Percentiles rank a stretch among this genome's conserved stretches.
phyloP scores from a whole-genome alignment of 2,113 vertebrate genomes.

The Apaloderma vittatum region DNA sequence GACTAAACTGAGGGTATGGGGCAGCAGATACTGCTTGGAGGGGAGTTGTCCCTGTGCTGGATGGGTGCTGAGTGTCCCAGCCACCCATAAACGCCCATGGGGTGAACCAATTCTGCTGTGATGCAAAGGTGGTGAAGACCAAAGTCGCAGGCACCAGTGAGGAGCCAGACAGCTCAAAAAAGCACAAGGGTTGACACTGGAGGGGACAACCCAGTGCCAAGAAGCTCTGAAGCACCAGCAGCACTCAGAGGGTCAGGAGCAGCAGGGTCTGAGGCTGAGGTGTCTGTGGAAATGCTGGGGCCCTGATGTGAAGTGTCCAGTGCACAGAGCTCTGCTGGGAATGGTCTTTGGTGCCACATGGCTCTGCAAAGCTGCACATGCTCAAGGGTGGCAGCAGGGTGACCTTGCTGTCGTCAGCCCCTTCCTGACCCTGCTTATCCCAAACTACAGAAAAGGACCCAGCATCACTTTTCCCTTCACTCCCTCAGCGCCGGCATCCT shows the following conservation, averaged over 20 bases:
- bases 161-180: background rate
- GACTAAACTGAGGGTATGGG: background rate
- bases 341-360: background rate
- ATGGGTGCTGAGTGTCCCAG: background rate
- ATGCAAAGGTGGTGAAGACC: background rate
- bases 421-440: background rate
- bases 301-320: background rate
- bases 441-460: background rate
- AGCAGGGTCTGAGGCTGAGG: background rate
- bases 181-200: background rate
- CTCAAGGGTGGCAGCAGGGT: background rate
- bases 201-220: background rate
- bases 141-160: accelerated
- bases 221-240: background rate
- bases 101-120: background rate
- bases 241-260: accelerated
- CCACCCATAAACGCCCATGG: background rate
- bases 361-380: background rate
- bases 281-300: background rate
- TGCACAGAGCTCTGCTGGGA: background rate
- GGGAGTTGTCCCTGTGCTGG: background rate
- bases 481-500: accelerated
- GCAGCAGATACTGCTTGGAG: background rate
- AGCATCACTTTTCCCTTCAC: background rate
- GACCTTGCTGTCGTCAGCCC: background rate